Percentiles rank a stretch among this genome's conserved stretches.
phyloP scores from a whole-genome alignment of 2,797 vertebrate species.

The Gallirallus australis region DNA sequence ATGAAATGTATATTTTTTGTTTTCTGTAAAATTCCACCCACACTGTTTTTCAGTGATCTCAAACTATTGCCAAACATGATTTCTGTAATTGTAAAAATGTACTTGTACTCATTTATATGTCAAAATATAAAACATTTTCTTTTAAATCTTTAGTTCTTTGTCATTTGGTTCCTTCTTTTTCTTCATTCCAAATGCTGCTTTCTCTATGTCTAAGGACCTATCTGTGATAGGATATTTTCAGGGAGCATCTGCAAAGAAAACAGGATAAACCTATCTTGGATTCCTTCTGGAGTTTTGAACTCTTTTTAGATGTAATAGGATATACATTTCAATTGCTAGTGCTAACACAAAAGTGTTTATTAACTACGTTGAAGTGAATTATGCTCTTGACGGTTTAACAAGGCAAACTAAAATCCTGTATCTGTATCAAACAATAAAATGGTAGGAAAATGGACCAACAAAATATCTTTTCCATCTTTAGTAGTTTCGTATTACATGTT shows the following conservation, averaged over 20 bases:
- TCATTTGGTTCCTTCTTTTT: accelerated
- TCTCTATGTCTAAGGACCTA: neutral
- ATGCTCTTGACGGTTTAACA: neutral
- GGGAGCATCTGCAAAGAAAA: neutral
- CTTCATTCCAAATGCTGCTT: neutral
- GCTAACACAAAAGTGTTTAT: neutral
- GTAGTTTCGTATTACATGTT: neutral
- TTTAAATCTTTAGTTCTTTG: neutral
- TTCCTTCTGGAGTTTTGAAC: neutral
- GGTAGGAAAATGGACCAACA: neutral
- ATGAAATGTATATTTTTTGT: neutral
- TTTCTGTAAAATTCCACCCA: neutral
- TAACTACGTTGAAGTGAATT: neutral
- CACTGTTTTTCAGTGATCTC: neutral
- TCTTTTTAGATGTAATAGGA: neutral
- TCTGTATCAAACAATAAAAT: neutral
- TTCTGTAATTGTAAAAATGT: neutral
- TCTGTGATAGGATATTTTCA: neutral
- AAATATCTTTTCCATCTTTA: neutral
- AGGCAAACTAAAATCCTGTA: neutral
- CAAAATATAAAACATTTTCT: neutral
- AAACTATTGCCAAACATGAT: neutral
- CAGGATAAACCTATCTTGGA: neutral
- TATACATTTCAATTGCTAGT: neutral
- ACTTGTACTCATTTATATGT: neutral